A percentile compares a stretch with the other conserved stretches of the same genome.
phyloP scores from a whole-genome alignment of 2,113 vertebrate species.

The Empidonax alnorum region DNA sequence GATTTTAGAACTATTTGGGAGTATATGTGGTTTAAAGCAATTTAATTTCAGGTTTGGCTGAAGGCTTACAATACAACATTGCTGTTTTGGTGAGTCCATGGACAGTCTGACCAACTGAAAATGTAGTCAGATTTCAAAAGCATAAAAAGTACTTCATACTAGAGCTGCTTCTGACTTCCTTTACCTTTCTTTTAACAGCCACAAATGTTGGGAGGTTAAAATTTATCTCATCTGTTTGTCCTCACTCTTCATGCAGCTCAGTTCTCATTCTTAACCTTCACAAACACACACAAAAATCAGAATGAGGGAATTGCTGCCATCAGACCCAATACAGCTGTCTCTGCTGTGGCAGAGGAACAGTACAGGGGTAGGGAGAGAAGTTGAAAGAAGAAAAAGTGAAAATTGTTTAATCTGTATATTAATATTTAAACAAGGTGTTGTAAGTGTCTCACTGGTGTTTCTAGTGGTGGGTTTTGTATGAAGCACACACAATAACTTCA shows the following conservation, averaged over 20 bases:
- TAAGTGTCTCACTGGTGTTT: not conserved
- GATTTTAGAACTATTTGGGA: not conserved
- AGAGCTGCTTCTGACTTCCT: not conserved
- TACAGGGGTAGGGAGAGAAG: not conserved
- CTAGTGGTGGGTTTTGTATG: not conserved
- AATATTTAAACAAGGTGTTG: not conserved
- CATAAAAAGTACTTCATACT: not conserved
- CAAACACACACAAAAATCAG: not conserved
- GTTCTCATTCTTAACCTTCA: not conserved
- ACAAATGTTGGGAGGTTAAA: not conserved
- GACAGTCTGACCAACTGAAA: not conserved
- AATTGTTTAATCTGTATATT: not conserved
- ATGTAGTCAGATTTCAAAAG: not conserved
- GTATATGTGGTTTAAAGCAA: not conserved
- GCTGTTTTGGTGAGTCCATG: not conserved
- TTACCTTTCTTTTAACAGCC: not conserved
- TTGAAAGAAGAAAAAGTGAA: not conserved
- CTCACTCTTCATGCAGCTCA: not conserved
- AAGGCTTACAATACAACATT: not conserved
- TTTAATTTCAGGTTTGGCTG: not conserved
- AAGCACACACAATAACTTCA: not conserved
- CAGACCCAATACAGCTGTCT: rapidly evolving
- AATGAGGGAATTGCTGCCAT: not conserved
- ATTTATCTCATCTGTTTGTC: not conserved
- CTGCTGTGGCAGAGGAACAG: not conserved